A percentile compares a stretch with the other conserved stretches of the same genome.
phyloP scores from a whole-genome alignment of 64 coral and sea anemone species.

The Platygyra sinensis region DNA sequence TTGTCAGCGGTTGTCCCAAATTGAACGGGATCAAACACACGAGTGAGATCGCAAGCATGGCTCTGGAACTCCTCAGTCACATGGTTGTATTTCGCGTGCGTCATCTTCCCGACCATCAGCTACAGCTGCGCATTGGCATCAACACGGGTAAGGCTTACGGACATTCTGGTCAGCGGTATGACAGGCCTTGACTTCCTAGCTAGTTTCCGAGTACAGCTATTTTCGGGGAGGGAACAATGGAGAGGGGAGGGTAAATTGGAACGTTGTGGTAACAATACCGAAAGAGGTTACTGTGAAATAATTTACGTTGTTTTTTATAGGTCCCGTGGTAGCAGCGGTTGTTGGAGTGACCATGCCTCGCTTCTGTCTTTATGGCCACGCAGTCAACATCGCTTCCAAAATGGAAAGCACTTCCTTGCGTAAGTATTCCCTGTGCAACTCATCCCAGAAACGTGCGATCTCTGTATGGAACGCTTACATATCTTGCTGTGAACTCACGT shows the following conservation, averaged over 20 bases:
- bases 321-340: constrained; percentile 83
- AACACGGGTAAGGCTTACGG: constrained; percentile 55
- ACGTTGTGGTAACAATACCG: no score
- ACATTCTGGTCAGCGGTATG: no score
- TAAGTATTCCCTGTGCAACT: no score
- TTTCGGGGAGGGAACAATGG: no score
- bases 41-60: constrained; percentile 77
- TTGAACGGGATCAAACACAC: constrained; percentile 65
- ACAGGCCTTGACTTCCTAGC: no score
- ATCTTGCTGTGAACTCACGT: no score
- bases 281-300: no score
- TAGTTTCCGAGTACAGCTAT: no score
- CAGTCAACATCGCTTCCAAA: constrained; percentile 81
- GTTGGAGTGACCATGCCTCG: constrained; percentile 83
- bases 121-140: constrained; percentile 81
- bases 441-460: no score
- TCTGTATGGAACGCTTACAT: no score
- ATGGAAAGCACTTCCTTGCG: constrained; percentile 84
- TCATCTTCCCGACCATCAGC: constrained; percentile 63
- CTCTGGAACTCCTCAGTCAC: constrained; percentile 70
- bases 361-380: constrained; percentile 81
- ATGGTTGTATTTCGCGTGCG: constrained; percentile 67
- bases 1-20: constrained; percentile 78
- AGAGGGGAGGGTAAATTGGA: no score
- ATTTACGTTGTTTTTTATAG: constrained; percentile 6